Evolutionary conservation across 2,113 vertebrate genomes (phyloP), one percentile per base, ranked within the genome.

Genomic region (Campylomormyrus numenius): DNA sequence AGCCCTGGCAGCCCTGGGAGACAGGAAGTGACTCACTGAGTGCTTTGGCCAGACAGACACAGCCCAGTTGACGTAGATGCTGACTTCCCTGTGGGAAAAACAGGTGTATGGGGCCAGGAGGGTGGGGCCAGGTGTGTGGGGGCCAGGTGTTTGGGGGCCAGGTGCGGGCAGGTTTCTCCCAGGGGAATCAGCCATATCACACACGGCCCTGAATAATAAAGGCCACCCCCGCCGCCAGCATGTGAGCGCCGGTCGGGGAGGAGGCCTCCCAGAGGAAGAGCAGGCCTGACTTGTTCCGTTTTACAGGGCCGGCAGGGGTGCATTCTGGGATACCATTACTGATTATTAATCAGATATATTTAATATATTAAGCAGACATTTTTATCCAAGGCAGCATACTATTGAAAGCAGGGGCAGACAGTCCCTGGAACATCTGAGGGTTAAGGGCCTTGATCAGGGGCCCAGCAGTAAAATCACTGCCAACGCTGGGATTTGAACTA

Each of bases 21-120:
- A 50, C 48, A 86, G 85, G 85, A 86, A 86, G n/a, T 86, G 85
- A 86, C 46, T 86, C 85, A 86, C 48, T 13, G 85, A 31, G n/a
- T 24, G 10, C 62, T 70, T 27, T 70, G 35, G 13, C 74, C 74
- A 80, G 74, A 42, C 74, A 80, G 35, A 19, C 35, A 7, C 35
- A 42, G 15, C 31, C 15, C 74, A 17, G 74, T 27, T 70, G 74
- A 80, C 31, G 48, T 3, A 31, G 50, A 87, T 0, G 49, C 11
- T 19, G 49, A 39, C 10, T 27, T 19, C 42, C 45, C 84, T 27
- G 48, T 86, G 45, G 84, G n/a, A 85, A 49, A 27, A 19, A 19
- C 15, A 53, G 85, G 85, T 53, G 31, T 2, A 2, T 21, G 27
- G 45, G 62, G 62, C n/a, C 24, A 27, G n/a, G 62, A 9, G n/a